Conservation (phyloP, 2,113 vertebrate genomes). For the Anser brachyrhynchus region DNA sequence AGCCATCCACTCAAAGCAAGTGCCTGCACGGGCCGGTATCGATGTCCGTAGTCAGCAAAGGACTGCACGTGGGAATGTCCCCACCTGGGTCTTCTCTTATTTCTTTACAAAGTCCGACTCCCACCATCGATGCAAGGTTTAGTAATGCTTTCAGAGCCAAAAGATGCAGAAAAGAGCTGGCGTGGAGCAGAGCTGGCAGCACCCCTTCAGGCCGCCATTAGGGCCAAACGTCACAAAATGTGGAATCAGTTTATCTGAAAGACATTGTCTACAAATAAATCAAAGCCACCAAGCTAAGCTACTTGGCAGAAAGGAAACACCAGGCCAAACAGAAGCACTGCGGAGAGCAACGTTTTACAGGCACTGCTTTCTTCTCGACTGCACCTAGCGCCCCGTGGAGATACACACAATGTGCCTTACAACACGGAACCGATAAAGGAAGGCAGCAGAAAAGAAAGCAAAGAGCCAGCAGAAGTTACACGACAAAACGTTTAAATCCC, state of each 20-base stretch:
- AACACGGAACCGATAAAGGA: no score
- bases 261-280: neutral
- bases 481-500: neutral
- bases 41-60: no score
- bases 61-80: rapidly evolving
- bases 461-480: neutral
- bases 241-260: neutral
- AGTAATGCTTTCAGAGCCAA: rapidly evolving
- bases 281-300: neutral
- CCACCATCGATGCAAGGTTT: neutral
- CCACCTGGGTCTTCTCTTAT: neutral
- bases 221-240: neutral
- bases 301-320: neutral
- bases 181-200: neutral
- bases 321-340: neutral
- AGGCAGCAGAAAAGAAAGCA: no score
- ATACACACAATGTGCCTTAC: rapidly evolving
- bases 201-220: no score
- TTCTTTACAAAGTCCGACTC: rapidly evolving
- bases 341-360: neutral
- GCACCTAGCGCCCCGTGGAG: rapidly evolving
- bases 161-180: neutral
- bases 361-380: neutral
- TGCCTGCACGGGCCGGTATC: rapidly evolving
- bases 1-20: neutral